A percentile compares a stretch with the other conserved stretches of the same genome.
Conservation (phyloP, 2,888 invertebrate genomes). For the Drosophila subquinaria region DNA sequence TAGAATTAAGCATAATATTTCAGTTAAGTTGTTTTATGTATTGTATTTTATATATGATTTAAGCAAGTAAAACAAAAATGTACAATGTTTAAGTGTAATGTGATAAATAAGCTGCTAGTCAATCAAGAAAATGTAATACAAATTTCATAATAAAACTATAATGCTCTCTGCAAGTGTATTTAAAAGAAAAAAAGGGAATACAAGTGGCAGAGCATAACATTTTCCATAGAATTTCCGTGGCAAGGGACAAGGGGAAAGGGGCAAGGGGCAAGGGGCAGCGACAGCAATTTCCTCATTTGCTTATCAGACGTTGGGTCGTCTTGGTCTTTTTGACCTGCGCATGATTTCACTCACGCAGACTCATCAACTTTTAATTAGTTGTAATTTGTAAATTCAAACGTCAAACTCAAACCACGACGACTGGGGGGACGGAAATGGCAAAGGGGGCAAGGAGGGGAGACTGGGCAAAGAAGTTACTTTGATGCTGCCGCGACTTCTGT, state of each 20-base stretch:
- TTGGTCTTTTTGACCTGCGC: conserved; percentile 47
- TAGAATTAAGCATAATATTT: too few species aligned
- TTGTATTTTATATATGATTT: too few species aligned
- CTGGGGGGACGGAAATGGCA: not conserved
- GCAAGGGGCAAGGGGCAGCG: conserved; percentile 9
- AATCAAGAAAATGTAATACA: too few species aligned
- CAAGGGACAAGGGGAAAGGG: not conserved
- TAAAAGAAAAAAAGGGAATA: not conserved
- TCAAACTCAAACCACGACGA: conserved; percentile 63
- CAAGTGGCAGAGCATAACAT: conserved; percentile 40
- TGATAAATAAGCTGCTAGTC: too few species aligned
- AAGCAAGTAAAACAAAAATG: too few species aligned
- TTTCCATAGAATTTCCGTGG: conserved; percentile 55
- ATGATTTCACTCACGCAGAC: conserved; percentile 81
- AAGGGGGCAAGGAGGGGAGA: not conserved
- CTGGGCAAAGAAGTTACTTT: conserved; percentile 26
- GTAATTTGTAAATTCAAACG: conserved; percentile 82
- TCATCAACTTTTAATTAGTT: conserved; percentile 84
- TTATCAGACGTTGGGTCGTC: conserved; percentile 48
- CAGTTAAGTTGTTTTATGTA: too few species aligned
- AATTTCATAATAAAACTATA: not conserved
- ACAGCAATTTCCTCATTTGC: conserved; percentile 68
- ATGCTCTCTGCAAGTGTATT: not conserved
- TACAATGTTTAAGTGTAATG: too few species aligned
- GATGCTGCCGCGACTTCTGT: conserved; percentile 45